Base-by-base conservation (phyloP, 2,113 vertebrate genomes). In the Antennarius striatus region DNA sequence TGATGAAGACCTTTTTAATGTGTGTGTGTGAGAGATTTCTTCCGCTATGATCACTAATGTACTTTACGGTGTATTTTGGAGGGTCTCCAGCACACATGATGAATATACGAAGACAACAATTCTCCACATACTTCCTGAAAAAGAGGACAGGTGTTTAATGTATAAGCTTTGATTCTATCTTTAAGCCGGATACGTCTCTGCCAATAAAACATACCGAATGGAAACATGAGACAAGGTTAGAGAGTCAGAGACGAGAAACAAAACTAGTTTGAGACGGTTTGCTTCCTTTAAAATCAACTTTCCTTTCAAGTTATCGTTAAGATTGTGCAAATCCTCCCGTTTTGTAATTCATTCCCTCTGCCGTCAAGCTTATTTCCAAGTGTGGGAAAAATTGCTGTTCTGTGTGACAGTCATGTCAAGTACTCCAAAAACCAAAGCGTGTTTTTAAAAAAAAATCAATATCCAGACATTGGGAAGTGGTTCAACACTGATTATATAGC, bases 21-120 rank as follows among this genome's bases (percentile, higher is more conserved):
- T 69, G 32, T 42, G 70, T 9, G 3, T 75, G 59, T 80, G 43
- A 52, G 60, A 77, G 57, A 77, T 85, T 83, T 80, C 73, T 71
- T 71, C 68, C 17, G 7, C 74, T 57, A 47, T 67, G 55, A 68
- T 63, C 58, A 36, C 68, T 68, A 59, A 69, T 68, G 52, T 73
- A 69, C 32, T 68, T 48, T 73, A 69, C 32, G 51, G 29, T 65
- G 62, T 78, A 72, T 54, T 63, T 36, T 68, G 60, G 46, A 81
- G 63, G 45, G 70, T 81, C 65, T 51, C 48, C 29, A 29, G 42
- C 36, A 52, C 14, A n/a, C 50, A 50, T 36, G 57, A 57, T 71
- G 63, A 78, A 68, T 71, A 58, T 77, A 13, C 46, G 46, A 71
- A 32, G 14, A 59, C 72, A 59, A 47, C 45, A 59, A 59, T 55